A percentile compares a stretch with the other conserved stretches of the same genome.
Evolutionary conservation across 2,888 invertebrate genomes (phyloP).

Genomic region (Caradrina kadenii): DNA sequence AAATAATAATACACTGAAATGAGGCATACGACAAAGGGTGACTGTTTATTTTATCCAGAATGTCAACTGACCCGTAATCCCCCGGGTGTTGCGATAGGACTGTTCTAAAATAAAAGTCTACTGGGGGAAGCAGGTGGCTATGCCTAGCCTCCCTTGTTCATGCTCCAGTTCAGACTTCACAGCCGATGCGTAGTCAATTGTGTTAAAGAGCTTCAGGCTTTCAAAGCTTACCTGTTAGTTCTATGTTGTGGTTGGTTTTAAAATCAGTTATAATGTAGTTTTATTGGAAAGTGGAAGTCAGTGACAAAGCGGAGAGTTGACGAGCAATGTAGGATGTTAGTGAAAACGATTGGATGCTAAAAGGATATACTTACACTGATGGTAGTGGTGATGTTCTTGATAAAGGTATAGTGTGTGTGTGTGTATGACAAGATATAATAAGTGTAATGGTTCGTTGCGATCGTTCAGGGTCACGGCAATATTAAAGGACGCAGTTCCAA

Average conservation of each 20-base stretch:
- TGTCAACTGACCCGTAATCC: conserved; percentile 54
- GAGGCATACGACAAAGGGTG: conserved; percentile 28
- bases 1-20: conserved; percentile 40
- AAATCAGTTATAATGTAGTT: conserved; percentile 20
- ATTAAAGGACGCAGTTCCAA: no score
- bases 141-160: conserved; percentile 47
- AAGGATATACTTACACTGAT: conserved; percentile 22
- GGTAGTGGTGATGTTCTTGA: conserved; percentile 45
- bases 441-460: no score
- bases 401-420: conserved; percentile 26
- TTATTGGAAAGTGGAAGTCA: conserved; percentile 20
- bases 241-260: conserved; percentile 9
- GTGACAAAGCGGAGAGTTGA: not conserved
- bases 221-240: conserved; percentile 15
- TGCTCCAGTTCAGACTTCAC: conserved; percentile 55
- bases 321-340: conserved; percentile 3
- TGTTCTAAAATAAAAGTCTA: conserved; percentile 46
- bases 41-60: conserved; percentile 34
- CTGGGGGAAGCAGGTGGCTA: conserved; percentile 20
- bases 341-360: not conserved
- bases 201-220: conserved; percentile 43
- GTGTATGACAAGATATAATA: not conserved
- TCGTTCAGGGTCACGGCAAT: no score
- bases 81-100: conserved; percentile 30
- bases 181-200: conserved; percentile 50